Base-by-base conservation (phyloP, 2,113 vertebrate species). In the Pollimyrus isidori region DNA sequence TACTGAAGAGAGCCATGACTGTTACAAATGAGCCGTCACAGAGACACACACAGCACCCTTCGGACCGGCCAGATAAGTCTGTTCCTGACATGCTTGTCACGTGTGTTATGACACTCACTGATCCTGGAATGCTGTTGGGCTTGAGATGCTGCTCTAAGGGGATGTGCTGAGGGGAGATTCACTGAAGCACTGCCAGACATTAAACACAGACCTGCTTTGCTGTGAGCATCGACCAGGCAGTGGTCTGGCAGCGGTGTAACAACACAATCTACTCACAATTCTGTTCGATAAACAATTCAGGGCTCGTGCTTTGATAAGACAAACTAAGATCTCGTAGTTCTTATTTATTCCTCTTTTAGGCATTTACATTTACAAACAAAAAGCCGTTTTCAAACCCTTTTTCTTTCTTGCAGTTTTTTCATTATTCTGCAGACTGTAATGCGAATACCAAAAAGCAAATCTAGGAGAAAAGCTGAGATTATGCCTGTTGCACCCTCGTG, bases 1-100 rank as follows among this genome's bases (percentile, higher is more conserved):
- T 97, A 90, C 88, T 58, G 35, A 87, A 76, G 84, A 73, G 46
- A 56, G 15, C 17, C 26, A 46, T 17, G 52, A 53, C 69, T 30
- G 65, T 15, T 39, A 76, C 73, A 19, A 73, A 73, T 73, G 65
- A 73, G 3, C 11, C 3, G 62, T 30, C 13, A 69, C 62, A 69
- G 62, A 30, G 62, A 69, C n/a, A 11, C 62, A 30, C 62, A 69
- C 9, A 42, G 0, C 6, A 6, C 73, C 35, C 73, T 42, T 39
- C 42, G 35, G 73, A 17, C 69, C 69, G 0, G 35, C 35, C 69
- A 35, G 30, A 80, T 80, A 2, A 80, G 73, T 39, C 69, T 76
- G 69, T 19, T 35, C 35, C 69, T 76, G 30, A 76, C 35, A 17
- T 42, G 30, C 19, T 35, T 76, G 69, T 35, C 21, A 9, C 2